These are phyloP conservation scores for Pseudomyrmex sp. DNA, from an alignment of 1,140 invertebrate species.

Conservation along the genomic window DNA sequence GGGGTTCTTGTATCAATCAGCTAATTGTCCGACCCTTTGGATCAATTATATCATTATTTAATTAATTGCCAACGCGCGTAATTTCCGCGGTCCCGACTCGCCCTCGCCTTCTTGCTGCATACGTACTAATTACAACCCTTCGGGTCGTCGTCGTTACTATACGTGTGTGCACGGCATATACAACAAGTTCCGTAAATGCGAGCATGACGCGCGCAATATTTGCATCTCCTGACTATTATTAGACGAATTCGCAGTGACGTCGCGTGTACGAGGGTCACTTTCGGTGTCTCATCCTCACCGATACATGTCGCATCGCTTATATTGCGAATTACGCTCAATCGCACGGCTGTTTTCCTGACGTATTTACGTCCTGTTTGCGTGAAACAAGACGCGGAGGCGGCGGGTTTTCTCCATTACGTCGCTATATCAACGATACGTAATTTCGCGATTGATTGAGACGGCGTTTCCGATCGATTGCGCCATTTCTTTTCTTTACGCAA, in stretches of 20 bases:
- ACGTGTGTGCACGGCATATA: neutral
- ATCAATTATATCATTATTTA: constrained; percentile 79
- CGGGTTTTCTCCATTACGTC: constrained; percentile 10
- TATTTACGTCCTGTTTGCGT: constrained; percentile 49
- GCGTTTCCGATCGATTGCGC: neutral
- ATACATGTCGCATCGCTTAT: constrained; percentile 4
- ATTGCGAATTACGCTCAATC: constrained; percentile 4
- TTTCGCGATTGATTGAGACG: constrained; percentile 6
- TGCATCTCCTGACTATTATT: constrained; percentile 35
- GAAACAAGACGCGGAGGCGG: constrained; percentile 21
- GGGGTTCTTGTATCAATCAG: constrained; percentile 73
- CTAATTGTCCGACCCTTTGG: constrained; percentile 72
- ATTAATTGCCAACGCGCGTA: constrained; percentile 70
- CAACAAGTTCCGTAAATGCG: constrained; percentile 10
- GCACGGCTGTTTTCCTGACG: neutral
- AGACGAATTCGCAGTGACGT: constrained; percentile 29
- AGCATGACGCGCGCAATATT: constrained; percentile 33
- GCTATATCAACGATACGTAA: constrained; percentile 7
- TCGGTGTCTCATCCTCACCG: constrained; percentile 13
- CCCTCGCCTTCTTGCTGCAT: constrained; percentile 56
- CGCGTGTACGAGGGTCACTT: constrained; percentile 33
- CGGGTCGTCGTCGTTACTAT: constrained; percentile 42
- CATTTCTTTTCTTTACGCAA: neutral
- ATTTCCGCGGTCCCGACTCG: constrained; percentile 42
- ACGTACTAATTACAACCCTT: constrained; percentile 63